Percentiles rank a stretch among this genome's conserved stretches.
Conservation (phyloP, 2,113 vertebrate genomes). For the Hydropotes inermis region DNA sequence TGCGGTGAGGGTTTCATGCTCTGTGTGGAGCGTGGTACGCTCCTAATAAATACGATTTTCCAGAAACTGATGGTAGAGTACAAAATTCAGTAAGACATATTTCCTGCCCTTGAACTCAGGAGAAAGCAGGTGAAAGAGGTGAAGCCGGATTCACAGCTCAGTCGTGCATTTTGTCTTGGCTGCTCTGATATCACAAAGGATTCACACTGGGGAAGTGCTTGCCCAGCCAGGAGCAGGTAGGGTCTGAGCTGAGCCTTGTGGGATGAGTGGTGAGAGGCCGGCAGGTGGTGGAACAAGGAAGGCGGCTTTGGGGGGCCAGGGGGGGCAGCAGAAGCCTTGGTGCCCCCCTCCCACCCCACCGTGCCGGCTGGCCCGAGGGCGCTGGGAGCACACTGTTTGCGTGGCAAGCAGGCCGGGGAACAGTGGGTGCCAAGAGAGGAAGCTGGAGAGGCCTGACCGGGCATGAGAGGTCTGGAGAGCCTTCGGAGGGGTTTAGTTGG, state of each 20-base stretch:
- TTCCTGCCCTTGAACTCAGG: background rate
- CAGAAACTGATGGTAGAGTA: background rate
- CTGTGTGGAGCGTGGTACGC: background rate
- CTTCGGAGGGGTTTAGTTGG: background rate
- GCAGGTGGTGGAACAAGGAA: no score
- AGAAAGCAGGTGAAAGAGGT: background rate
- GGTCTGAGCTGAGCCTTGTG: background rate
- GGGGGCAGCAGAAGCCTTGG: background rate
- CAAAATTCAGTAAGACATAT: background rate
- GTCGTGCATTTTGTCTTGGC: background rate
- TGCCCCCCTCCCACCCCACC: background rate
- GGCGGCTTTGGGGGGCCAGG: no score
- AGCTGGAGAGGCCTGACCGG: background rate
- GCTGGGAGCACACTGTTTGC: rapidly evolving
- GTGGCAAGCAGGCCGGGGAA: background rate
- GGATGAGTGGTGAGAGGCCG: background rate
- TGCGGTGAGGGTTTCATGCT: background rate
- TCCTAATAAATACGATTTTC: background rate
- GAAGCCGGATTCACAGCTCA: background rate
- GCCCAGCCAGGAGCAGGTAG: background rate
- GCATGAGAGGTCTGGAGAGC: background rate
- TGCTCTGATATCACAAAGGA: background rate
- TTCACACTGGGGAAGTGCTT: background rate
- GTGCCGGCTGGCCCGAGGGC: background rate
- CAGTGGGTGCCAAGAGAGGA: background rate